phyloP scores from a whole-genome alignment of 2,797 vertebrate species.

The Hoplostethus atlanticus region DNA sequence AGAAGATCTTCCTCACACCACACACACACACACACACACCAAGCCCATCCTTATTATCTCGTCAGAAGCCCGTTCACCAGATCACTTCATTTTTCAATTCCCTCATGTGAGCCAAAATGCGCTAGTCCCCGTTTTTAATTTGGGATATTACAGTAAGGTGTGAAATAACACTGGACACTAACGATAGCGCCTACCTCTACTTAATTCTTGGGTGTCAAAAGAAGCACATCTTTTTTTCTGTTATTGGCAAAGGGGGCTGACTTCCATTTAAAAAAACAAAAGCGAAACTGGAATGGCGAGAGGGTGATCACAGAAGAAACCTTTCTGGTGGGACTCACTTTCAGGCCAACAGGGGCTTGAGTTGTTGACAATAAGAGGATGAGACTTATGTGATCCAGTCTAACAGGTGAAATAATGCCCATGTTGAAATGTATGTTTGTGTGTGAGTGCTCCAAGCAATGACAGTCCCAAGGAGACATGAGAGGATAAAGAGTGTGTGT shows the following conservation, averaged over 20 bases:
- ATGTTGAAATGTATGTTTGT: neutral
- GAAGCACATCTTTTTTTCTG: slow-evolving; percentile 30
- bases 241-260: slow-evolving; percentile 28
- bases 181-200: slow-evolving; percentile 55
- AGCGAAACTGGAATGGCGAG: neutral
- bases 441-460: too few relatives aligned
- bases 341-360: too few relatives aligned
- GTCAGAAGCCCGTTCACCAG: too few relatives aligned
- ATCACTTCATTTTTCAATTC: neutral
- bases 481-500: too few relatives aligned
- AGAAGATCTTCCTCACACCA: neutral
- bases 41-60: neutral
- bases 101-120: neutral
- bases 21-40: slow-evolving; percentile 2
- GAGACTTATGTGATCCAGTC: neutral
- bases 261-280: slow-evolving; percentile 18
- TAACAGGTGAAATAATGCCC: neutral
- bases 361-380: neutral
- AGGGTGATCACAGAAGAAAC: slow-evolving; percentile 10
- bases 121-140: neutral
- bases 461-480: too few relatives aligned
- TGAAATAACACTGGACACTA: slow-evolving; percentile 25
- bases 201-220: slow-evolving; percentile 65
- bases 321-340: too few relatives aligned
- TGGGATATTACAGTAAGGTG: neutral